Evolutionary conservation across 2,113 vertebrate species (phyloP).

Genomic region (Corythoichthys haematopterus): DNA sequence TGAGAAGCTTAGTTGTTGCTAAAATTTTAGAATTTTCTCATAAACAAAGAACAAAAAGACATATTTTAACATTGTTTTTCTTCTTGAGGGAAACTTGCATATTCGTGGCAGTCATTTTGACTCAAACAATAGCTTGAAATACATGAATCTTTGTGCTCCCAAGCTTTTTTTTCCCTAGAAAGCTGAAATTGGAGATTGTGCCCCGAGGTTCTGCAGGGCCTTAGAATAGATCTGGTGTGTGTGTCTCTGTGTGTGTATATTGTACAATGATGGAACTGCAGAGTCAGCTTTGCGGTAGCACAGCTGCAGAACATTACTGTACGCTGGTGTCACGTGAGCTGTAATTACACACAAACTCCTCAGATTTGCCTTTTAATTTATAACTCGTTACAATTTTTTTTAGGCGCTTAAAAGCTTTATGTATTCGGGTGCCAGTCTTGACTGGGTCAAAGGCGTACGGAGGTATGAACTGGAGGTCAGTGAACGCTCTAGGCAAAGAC

Average conservation of each 20-base stretch:
- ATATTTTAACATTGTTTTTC: background rate
- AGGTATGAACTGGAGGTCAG: constrained; percentile 34
- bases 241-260: background rate
- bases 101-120: background rate
- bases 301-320: constrained; percentile 64
- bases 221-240: constrained; percentile 16
- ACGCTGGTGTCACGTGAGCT: constrained; percentile 57
- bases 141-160: background rate
- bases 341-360: constrained; percentile 36
- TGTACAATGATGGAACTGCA: constrained; percentile 40
- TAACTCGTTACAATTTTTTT: background rate
- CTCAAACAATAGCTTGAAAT: background rate
- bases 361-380: background rate
- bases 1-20: background rate
- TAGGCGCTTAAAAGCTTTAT: background rate
- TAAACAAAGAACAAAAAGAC: background rate
- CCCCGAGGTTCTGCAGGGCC: constrained; percentile 32
- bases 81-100: background rate
- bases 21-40: background rate
- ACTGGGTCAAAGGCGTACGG: constrained; percentile 17
- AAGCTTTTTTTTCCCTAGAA: constrained; percentile 20
- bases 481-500: constrained; percentile 19
- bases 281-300: constrained; percentile 55
- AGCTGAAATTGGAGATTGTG: constrained; percentile 53
- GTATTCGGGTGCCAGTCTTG: constrained; percentile 15